Conservation (phyloP, 2,113 vertebrate genomes). For the Ivindomyrus marchei region DNA sequence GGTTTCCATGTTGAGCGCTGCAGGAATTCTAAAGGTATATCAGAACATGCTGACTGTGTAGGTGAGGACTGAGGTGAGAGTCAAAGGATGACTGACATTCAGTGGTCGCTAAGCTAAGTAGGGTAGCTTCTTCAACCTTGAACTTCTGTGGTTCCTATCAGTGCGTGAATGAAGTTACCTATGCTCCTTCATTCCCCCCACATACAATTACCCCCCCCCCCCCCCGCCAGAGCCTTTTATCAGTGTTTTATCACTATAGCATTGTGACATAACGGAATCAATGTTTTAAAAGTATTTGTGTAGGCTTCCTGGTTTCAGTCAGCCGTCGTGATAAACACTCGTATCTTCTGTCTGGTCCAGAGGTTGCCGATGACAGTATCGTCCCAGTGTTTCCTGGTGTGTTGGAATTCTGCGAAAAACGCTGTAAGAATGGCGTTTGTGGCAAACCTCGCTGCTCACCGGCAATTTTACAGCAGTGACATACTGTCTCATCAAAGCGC, state of each 20-base stretch:
- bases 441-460: too few species aligned
- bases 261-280: not conserved
- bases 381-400: not conserved
- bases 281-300: not conserved
- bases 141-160: not conserved
- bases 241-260: slow-evolving; percentile 3
- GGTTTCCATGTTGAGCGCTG: not conserved
- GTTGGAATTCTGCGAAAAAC: not conserved
- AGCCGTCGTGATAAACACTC: not conserved
- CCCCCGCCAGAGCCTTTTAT: not conserved
- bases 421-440: not conserved
- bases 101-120: not conserved
- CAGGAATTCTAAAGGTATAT: not conserved
- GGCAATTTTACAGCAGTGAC: not conserved
- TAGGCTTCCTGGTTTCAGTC: not conserved
- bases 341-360: not conserved
- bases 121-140: not conserved
- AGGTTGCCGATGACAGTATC: not conserved
- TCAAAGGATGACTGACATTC: not conserved
- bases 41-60: not conserved
- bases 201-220: not conserved
- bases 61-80: not conserved
- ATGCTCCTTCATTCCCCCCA: not conserved
- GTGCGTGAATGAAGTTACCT: not conserved
- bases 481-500: not conserved